Evolutionary conservation across 2,888 invertebrate species (phyloP).

Genomic region (Plebejus argus): DNA sequence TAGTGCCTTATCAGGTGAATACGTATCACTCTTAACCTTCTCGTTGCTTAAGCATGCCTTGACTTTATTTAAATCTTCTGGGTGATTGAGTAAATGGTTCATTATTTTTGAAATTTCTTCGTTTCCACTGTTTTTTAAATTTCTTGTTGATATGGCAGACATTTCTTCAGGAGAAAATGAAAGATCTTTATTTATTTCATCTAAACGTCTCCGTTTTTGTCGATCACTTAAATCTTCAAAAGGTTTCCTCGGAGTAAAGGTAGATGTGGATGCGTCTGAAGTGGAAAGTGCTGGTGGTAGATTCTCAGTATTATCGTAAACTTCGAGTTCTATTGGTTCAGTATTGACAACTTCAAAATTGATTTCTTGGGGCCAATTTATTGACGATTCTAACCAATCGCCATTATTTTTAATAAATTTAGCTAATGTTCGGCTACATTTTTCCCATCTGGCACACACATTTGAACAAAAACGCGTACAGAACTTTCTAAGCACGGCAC

Average conservation of each 20-base stretch:
- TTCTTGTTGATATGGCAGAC: background rate
- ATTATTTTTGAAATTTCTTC: constrained; percentile 1
- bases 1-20: constrained; percentile 40
- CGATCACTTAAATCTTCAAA: no score
- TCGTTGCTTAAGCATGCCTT: background rate
- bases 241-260: background rate
- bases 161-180: background rate
- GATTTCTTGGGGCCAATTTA: constrained; percentile 4
- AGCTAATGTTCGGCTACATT: background rate
- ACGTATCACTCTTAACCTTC: constrained; percentile 18
- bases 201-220: no score
- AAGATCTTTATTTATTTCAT: no score
- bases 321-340: background rate
- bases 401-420: no score
- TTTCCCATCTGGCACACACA: background rate
- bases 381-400: background rate
- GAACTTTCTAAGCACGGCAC: background rate
- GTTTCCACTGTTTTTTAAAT: background rate
- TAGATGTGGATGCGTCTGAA: constrained; percentile 1
- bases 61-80: no score
- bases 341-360: constrained; percentile 8
- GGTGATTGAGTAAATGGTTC: background rate
- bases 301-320: background rate
- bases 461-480: background rate
- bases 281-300: background rate